Evolutionary conservation across 2,888 invertebrate species (phyloP).

Genomic region (Drepanosiphum platanoidis): DNA sequence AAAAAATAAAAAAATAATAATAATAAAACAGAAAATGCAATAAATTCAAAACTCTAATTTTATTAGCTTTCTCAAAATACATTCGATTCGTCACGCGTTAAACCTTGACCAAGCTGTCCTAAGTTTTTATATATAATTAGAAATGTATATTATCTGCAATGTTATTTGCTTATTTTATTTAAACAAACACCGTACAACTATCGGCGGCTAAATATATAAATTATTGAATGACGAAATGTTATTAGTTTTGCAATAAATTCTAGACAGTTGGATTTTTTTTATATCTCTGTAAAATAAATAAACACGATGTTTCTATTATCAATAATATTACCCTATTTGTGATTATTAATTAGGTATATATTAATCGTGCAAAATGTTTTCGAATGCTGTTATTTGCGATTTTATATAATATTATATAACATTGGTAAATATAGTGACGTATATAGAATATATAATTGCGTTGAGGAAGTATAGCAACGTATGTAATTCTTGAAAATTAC

Average conservation of each 20-base stretch:
- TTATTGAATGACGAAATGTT: background rate
- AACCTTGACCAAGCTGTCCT: conserved; percentile 42
- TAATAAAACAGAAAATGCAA: background rate
- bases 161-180: background rate
- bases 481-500: too few species aligned
- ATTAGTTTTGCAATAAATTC: background rate
- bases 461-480: too few species aligned
- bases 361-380: background rate
- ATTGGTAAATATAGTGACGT: too few species aligned
- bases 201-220: background rate
- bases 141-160: background rate
- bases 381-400: too few species aligned
- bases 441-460: too few species aligned
- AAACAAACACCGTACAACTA: background rate
- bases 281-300: too few species aligned
- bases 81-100: conserved; percentile 10
- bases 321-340: background rate
- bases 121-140: background rate
- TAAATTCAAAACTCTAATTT: background rate
- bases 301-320: background rate
- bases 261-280: too few species aligned
- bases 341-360: background rate
- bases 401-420: too few species aligned
- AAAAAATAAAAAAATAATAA: too few species aligned
- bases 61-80: conserved; percentile 30